phyloP scores from a whole-genome alignment of 1,140 invertebrate species.

The Melitaea cinxia region DNA sequence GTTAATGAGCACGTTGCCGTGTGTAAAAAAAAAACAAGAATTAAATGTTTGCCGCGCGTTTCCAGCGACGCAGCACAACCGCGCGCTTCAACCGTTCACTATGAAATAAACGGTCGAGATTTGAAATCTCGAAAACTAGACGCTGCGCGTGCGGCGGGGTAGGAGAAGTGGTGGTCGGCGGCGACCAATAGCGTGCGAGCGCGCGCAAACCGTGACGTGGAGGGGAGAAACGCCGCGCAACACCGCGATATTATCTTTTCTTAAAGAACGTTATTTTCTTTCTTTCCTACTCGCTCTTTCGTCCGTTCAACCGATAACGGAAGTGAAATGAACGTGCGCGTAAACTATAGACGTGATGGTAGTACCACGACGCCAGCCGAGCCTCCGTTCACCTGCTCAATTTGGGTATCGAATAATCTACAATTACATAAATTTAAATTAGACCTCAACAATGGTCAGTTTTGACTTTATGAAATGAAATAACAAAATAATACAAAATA shows the following conservation, averaged over 20 bases:
- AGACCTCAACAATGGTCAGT: background rate
- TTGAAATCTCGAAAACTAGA: slow-evolving; percentile 77
- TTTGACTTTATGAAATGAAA: slow-evolving; percentile 3
- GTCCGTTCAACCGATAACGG: slow-evolving; percentile 76
- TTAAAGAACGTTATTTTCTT: slow-evolving; percentile 76
- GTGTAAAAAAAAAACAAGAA: slow-evolving; percentile 65
- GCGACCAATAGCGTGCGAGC: slow-evolving; percentile 58
- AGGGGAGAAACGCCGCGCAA: slow-evolving; percentile 56
- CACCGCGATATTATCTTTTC: slow-evolving; percentile 71
- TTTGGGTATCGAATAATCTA: slow-evolving; percentile 15
- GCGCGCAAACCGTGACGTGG: slow-evolving; percentile 68
- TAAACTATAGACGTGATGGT: slow-evolving; percentile 62
- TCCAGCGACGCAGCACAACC: slow-evolving; percentile 50
- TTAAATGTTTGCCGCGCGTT: slow-evolving; percentile 46
- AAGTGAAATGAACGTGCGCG: slow-evolving; percentile 76
- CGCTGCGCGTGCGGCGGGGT: slow-evolving; percentile 69
- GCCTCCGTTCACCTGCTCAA: slow-evolving; percentile 41
- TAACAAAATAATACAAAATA: background rate
- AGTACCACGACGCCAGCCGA: slow-evolving; percentile 41
- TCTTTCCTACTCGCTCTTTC: slow-evolving; percentile 69
- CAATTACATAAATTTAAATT: slow-evolving; percentile 3
- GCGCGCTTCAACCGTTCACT: slow-evolving; percentile 61
- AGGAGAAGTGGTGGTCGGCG: slow-evolving; percentile 30
- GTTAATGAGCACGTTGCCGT: slow-evolving; percentile 73
- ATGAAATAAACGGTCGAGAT: slow-evolving; percentile 81